Evolutionary conservation across 1,140 invertebrate species (phyloP).

Genomic region (Lanistes nyassanus): DNA sequence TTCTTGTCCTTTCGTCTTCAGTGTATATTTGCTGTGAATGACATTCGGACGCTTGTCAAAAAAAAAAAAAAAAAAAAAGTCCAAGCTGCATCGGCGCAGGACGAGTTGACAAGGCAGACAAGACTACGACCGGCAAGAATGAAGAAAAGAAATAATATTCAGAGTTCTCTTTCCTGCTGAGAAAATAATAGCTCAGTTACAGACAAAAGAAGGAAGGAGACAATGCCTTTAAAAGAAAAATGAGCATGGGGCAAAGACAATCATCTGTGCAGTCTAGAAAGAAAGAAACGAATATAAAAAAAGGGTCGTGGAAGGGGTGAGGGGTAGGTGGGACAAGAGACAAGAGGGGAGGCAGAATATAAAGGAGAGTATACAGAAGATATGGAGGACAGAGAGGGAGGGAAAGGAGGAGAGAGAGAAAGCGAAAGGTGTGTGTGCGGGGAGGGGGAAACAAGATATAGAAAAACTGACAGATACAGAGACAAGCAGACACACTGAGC

Average conservation of each 20-base stretch:
- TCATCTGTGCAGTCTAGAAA: background rate
- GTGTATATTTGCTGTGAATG: background rate
- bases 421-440: no score
- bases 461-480: background rate
- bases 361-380: background rate
- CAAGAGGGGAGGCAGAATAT: background rate
- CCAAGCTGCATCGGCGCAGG: background rate
- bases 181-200: background rate
- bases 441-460: no score
- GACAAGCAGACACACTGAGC: background rate
- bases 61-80: no score
- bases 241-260: background rate
- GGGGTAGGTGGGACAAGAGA: no score
- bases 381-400: conserved; percentile 1
- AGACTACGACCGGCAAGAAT: background rate
- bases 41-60: background rate
- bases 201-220: background rate
- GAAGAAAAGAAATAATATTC: background rate
- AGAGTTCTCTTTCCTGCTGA: background rate
- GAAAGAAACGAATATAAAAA: background rate
- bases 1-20: background rate
- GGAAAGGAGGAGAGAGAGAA: conserved; percentile 7
- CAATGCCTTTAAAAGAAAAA: no score
- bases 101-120: background rate
- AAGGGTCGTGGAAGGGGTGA: background rate